phyloP scores from a whole-genome alignment of 1,140 invertebrate genomes.

The Caenorhabditis briggsae region DNA sequence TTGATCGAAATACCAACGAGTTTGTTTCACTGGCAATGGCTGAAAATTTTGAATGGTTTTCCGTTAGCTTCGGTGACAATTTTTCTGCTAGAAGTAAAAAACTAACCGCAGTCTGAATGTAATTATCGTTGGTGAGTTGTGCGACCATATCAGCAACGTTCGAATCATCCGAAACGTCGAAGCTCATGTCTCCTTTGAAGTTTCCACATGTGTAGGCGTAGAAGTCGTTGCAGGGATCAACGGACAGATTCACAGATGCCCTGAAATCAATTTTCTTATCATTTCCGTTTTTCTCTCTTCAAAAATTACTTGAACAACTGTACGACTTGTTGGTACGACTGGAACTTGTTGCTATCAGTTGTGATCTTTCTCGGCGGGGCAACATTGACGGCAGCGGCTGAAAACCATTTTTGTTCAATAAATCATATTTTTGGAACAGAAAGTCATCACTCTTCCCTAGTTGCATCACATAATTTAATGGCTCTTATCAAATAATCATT shows the following conservation, averaged over 20 bases:
- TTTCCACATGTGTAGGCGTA: constrained; percentile 93
- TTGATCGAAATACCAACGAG: constrained; percentile 60
- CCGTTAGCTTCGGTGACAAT: neutral
- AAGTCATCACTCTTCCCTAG: constrained; percentile 12
- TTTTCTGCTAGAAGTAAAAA: constrained; percentile 22
- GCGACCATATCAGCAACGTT: constrained; percentile 61
- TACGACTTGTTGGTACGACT: constrained; percentile 56
- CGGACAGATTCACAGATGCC: constrained; percentile 83
- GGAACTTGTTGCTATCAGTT: neutral
- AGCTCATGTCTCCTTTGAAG: constrained; percentile 84
- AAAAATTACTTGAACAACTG: constrained; percentile 51
- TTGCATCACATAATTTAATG: constrained; percentile 45
- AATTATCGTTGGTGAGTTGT: constrained; percentile 55
- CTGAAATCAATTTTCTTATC: neutral
- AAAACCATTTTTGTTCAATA: neutral
- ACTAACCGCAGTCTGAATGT: constrained; percentile 57
- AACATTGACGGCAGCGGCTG: constrained; percentile 25
- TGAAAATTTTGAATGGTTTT: constrained; percentile 31
- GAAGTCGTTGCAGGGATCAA: constrained; percentile 93
- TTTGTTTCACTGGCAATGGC: constrained; percentile 62
- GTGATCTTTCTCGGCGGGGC: constrained; percentile 1
- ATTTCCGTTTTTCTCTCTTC: neutral
- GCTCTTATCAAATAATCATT: constrained; percentile 30
- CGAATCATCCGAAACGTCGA: constrained; percentile 65
- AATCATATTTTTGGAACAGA: neutral